Evolutionary conservation across 2,797 vertebrate genomes (phyloP).

Genomic region (Hybognathus amarus): DNA sequence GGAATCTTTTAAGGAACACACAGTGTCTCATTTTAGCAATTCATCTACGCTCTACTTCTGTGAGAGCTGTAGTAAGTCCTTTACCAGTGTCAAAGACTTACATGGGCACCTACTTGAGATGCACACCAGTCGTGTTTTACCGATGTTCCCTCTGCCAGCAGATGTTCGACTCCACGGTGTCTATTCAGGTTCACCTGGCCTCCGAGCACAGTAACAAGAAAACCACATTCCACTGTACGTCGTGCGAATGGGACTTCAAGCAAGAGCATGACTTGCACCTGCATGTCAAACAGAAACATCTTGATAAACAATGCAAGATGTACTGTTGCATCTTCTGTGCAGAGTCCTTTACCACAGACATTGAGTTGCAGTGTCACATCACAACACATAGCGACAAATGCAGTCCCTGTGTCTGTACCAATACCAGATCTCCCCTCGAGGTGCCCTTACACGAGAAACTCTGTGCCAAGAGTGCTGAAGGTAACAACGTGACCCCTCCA

Average conservation of each 20-base stretch:
- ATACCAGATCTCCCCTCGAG: conserved; percentile 94
- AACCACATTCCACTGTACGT: conserved; percentile 95
- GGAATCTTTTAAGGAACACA: conserved; percentile 94
- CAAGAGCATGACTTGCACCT: conserved; percentile 94
- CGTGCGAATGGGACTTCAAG: conserved; percentile 98
- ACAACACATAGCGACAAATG: conserved; percentile 98
- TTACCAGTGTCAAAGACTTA: conserved; percentile 95
- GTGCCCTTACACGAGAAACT: conserved; percentile 96
- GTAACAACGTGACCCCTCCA: conserved; percentile 57
- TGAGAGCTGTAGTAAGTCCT: conserved; percentile 99
- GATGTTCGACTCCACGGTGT: conserved; percentile 97
- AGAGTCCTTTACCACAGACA: conserved; percentile 95
- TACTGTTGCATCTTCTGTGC: conserved; percentile 98
- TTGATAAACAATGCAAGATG: conserved; percentile 93
- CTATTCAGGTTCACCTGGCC: conserved; percentile 95
- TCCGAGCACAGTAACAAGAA: conserved; percentile 98
- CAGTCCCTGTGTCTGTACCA: conserved; percentile 98
- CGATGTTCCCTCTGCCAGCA: conserved; percentile 98
- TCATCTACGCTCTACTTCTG: conserved; percentile 98
- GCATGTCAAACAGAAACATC: conserved; percentile 96
- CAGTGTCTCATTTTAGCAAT: conserved; percentile 96
- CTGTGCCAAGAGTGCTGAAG: conserved; percentile 89
- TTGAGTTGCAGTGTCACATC: conserved; percentile 98
- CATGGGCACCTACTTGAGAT: conserved; percentile 98
- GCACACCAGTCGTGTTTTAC: conserved; percentile 98